Base-by-base conservation (phyloP, 2,797 vertebrate species). In the Peromyscus attwateri region DNA sequence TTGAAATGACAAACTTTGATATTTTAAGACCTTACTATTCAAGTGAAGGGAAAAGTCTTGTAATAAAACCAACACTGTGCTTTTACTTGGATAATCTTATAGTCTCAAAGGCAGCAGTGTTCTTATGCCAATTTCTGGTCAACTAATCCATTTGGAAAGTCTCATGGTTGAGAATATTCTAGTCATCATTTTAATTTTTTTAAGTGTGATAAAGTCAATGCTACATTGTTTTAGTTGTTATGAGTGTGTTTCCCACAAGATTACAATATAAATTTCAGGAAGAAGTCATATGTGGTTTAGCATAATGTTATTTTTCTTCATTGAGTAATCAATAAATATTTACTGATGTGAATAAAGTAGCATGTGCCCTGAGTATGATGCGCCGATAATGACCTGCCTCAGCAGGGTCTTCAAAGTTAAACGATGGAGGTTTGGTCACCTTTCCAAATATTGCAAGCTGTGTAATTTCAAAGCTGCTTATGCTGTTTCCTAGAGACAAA, bases 1-100 rank as follows among this genome's bases (percentile, higher is more conserved):
- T 97, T 95, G 87, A 98, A 98, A 97, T 97, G 89, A 98, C 98
- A 97, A 97, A 98, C 97, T 97, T 46, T 91, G 94, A 97, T 92
- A 97, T 98, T 98, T 97, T 97, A 97, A 98, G 95, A 92, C 92
- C 43, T 79, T 97, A 97, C 96, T 95, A 97, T 95, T 97, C 75
- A 96, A 95, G 95, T 81, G 87, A 89, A 97, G 97, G 98, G 95
- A 97, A 98, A 98, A 97, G 92, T 96, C 96, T 96, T 98, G 97
- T 93, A 91, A 96, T 97, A 97, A 98, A 98, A 17, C 13, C 83
- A 87, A 97, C 90, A 11, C 88, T 96, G 82, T 87, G 95, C 92
- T 98, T 94, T 92, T 95, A 79, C 92, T 97, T 97, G 49, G 96
- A 87, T 95, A 91, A 97, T 97, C 98, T 97, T 92, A 93, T 73